These are phyloP conservation scores for Rhinichthys klamathensis DNA, from an alignment of 2,113 vertebrate species.

Conservation along the genomic window DNA sequence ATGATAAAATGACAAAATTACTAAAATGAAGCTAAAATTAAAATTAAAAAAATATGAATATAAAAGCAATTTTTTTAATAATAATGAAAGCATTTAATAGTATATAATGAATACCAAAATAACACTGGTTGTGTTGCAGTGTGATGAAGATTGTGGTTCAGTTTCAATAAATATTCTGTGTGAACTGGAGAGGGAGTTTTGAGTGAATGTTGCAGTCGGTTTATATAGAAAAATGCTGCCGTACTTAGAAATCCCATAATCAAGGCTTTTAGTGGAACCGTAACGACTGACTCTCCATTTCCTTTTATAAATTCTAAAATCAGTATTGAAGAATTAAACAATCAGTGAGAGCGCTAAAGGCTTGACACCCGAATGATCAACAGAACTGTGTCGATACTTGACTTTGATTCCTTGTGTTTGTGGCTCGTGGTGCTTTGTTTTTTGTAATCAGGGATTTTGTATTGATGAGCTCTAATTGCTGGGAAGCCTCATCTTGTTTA, in stretches of 20 bases:
- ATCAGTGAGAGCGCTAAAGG: neutral
- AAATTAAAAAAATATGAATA: neutral
- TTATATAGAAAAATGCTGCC: neutral
- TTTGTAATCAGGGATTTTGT: slow-evolving; percentile 41
- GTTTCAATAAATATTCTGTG: neutral
- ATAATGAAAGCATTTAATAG: neutral
- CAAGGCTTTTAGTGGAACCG: neutral
- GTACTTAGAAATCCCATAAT: neutral
- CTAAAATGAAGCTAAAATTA: neutral
- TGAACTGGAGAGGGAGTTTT: neutral
- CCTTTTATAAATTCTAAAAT: neutral
- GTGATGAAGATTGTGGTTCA: neutral
- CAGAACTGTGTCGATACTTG: neutral
- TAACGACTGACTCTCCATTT: neutral
- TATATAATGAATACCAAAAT: neutral
- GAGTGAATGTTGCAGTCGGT: neutral
- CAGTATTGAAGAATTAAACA: neutral
- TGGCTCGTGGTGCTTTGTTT: slow-evolving; percentile 29
- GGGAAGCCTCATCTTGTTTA: slow-evolving; percentile 40
- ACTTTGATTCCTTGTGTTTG: slow-evolving; percentile 17
- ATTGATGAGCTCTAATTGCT: slow-evolving; percentile 56
- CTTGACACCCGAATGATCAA: neutral
- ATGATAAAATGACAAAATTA: neutral
- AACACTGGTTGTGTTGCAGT: neutral
- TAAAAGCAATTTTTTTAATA: neutral